phyloP scores from a whole-genome alignment of 2,888 invertebrate genomes.

The Ferdinandea cuprea region DNA sequence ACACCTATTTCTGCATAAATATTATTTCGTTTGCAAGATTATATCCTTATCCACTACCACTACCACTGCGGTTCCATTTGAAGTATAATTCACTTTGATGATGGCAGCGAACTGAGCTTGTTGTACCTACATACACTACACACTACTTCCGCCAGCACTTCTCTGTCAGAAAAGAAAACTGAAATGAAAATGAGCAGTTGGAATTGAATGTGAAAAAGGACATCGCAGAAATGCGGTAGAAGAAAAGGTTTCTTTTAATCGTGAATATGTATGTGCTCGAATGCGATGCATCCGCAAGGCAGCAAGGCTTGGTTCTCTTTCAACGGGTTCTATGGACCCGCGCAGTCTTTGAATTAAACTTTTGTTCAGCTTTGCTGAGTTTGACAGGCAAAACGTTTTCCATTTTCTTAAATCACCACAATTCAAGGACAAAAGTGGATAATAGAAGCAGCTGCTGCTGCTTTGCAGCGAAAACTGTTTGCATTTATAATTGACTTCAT shows the following conservation, averaged over 20 bases:
- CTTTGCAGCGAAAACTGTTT: constrained; percentile 1
- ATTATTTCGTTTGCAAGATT: constrained; percentile 57
- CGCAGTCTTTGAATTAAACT: constrained; percentile 8
- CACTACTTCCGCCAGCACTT: not conserved
- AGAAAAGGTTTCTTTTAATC: constrained; percentile 66
- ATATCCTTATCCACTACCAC: constrained; percentile 28
- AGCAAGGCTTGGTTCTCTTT: not conserved
- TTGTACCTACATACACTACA: no score
- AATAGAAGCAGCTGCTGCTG: no score
- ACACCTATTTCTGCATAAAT: constrained; percentile 46
- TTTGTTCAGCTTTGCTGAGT: constrained; percentile 22
- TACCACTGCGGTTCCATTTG: constrained; percentile 61
- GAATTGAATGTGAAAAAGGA: constrained; percentile 5
- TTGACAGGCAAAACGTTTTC: constrained; percentile 31
- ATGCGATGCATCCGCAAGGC: constrained; percentile 6
- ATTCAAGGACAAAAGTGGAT: constrained; percentile 24
- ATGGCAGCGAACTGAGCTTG: constrained; percentile 53
- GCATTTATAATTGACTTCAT: not conserved
- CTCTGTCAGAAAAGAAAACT: constrained; percentile 51
- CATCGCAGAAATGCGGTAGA: constrained; percentile 5
- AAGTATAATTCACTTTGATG: constrained; percentile 74
- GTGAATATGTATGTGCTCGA: constrained; percentile 43
- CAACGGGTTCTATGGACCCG: constrained; percentile 4
- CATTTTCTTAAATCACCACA: constrained; percentile 27
- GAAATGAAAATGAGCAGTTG: constrained; percentile 65